Conservation (phyloP, 2,113 vertebrate genomes). For the Electrona antarctica region DNA sequence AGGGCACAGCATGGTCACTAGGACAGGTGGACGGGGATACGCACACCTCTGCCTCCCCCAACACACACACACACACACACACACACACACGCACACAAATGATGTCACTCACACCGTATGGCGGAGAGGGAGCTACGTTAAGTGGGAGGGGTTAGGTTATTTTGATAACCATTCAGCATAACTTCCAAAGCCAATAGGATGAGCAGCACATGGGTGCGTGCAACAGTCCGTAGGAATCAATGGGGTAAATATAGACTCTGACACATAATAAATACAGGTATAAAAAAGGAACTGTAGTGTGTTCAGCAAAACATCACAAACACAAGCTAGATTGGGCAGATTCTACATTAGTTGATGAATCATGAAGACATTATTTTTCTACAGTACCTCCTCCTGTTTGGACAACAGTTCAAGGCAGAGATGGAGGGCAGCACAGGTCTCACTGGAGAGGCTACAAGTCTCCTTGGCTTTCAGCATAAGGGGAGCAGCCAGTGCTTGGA, state of each 20-base stretch:
- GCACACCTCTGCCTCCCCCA: background rate
- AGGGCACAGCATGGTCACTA: slow-evolving; percentile 41
- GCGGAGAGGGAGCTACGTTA: slow-evolving; percentile 28
- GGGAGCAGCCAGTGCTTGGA: slow-evolving; percentile 76
- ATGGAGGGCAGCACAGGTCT: slow-evolving; percentile 83
- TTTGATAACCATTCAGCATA: slow-evolving; percentile 36
- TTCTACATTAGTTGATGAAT: too few relatives aligned
- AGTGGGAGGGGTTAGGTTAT: slow-evolving; percentile 30
- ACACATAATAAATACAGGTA: too few relatives aligned
- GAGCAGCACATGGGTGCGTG: background rate
- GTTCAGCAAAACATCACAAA: too few relatives aligned
- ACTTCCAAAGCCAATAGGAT: slow-evolving; percentile 39
- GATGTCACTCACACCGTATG: background rate
- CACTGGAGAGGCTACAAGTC: slow-evolving; percentile 85
- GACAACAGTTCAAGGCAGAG: slow-evolving; percentile 86
- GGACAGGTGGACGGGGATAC: slow-evolving; percentile 42
- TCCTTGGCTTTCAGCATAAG: slow-evolving; percentile 86
- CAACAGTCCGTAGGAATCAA: slow-evolving; percentile 19
- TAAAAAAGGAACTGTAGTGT: too few relatives aligned
- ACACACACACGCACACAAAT: slow-evolving; percentile 12
- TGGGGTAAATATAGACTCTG: slow-evolving; percentile 22
- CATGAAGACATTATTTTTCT: background rate
- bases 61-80: background rate
- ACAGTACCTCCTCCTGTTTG: slow-evolving; percentile 87
- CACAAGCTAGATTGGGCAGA: too few relatives aligned